phyloP scores from a whole-genome alignment of 2,797 vertebrate species.

The Potorous gilbertii region DNA sequence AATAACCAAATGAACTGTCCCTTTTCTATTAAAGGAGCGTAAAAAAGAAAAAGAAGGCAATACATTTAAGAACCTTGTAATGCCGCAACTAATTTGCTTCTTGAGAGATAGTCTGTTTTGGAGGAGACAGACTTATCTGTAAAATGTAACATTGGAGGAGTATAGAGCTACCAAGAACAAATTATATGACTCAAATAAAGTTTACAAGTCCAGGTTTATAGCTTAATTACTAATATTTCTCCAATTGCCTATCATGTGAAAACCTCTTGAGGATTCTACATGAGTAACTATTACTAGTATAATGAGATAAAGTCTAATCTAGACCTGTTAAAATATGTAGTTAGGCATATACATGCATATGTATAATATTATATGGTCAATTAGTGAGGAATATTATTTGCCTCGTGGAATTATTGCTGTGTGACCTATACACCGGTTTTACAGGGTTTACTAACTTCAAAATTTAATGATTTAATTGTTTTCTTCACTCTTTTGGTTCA shows the following conservation, averaged over 20 bases:
- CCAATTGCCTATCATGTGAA: constrained; percentile 51
- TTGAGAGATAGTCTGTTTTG: constrained; percentile 57
- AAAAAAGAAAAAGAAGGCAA: not conserved
- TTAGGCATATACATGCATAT: not conserved
- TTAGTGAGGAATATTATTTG: not conserved
- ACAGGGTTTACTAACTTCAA: constrained; percentile 49
- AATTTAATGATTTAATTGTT: constrained; percentile 11
- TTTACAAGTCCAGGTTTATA: constrained; percentile 53
- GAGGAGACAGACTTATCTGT: constrained; percentile 34
- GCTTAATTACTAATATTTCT: constrained; percentile 64
- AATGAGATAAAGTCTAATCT: not conserved
- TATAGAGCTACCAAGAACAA: constrained; percentile 58
- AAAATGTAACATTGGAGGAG: constrained; percentile 25
- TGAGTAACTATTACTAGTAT: constrained; percentile 27
- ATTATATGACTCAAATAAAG: constrained; percentile 58
- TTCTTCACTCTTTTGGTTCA: constrained; percentile 27
- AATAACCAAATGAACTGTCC: constrained; percentile 56
- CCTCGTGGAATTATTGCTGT: constrained; percentile 16
- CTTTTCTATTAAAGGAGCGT: constrained; percentile 37
- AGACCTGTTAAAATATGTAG: not conserved
- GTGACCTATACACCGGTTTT: not conserved
- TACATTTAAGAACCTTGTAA: constrained; percentile 33
- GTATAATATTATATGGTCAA: constrained; percentile 5
- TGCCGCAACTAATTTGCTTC: constrained; percentile 61
- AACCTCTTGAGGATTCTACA: constrained; percentile 45